Base-by-base conservation (phyloP, 1,140 invertebrate genomes). In the Thaumatotibia leucotreta region DNA sequence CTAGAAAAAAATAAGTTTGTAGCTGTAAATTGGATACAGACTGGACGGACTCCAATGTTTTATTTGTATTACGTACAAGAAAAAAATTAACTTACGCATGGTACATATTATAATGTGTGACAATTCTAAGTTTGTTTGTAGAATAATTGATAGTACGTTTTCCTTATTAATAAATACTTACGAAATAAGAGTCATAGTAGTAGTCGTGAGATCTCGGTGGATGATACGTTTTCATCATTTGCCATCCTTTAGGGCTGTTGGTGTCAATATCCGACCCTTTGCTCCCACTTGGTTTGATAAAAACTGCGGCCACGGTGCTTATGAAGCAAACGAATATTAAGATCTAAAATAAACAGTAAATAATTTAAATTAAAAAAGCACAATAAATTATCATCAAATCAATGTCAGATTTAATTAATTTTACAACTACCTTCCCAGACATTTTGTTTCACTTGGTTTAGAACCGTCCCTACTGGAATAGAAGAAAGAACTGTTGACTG, bases 401-500 rank as follows among this genome's bases (percentile, higher is more conserved):
- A 64, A 11, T 32, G 45, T 50, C 2, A 23, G 45, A 5, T 11
- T 49, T 22, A 23, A 22, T 14, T 50, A 22, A 10, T 14, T 61
- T 52, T 58, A 35, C n/a, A 45, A 22, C 64, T 80, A 85, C 83
- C 76, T 80, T 83, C 72, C 17, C 50, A 73, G 67, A 77, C 85
- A 88, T 89, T 65, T 74, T 81, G 62, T 39, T 49, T 50, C 63
- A 66, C 64, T 80, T 83, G 68, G 63, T 72, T 77, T 77, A 45
- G 85, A 82, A 89, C 82, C 77, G 80, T 75, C 69, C 74, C 73
- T 72, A 72, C 69, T 75, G 69, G 74, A 74, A 78, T 75, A 65
- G 77, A 77, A 75, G 76, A 72, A 69, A 69, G 63, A 80, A 89
- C 87, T 89, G 85, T 84, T 89, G 79, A 80, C 73, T 52, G 76